Percentiles rank a stretch among this genome's conserved stretches.
Conservation (phyloP, 2,797 vertebrate genomes). For the Pteronotus mesoamericanus region DNA sequence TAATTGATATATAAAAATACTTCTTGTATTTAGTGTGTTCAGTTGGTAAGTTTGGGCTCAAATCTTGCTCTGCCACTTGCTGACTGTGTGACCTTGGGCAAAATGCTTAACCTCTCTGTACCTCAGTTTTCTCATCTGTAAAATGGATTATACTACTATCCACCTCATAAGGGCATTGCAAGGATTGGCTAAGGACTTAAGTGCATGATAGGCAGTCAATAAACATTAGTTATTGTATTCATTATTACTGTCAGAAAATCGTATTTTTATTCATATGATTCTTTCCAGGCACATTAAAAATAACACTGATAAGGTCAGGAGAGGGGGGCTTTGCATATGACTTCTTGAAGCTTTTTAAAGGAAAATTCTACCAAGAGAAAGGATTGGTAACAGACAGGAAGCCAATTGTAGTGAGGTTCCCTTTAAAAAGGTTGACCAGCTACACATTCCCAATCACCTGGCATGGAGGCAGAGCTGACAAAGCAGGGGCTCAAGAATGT, state of each 20-base stretch:
- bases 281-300: background rate
- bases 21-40: background rate
- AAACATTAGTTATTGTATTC: background rate
- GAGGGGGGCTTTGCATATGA: background rate
- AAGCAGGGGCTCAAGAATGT: background rate
- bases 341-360: background rate
- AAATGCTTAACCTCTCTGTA: background rate
- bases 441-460: background rate
- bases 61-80: background rate
- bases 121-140: background rate
- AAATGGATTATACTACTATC: background rate
- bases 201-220: background rate
- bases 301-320: background rate
- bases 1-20: background rate
- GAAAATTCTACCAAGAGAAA: background rate
- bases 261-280: background rate
- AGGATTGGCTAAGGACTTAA: background rate
- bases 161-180: background rate
- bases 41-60: background rate
- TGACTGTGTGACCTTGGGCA: background rate
- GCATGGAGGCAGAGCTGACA: background rate
- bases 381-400: background rate
- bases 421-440: background rate
- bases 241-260: background rate
- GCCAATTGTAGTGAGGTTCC: background rate